Conservation (phyloP, 2,797 vertebrate genomes). For the Acipenser transmontanus region DNA sequence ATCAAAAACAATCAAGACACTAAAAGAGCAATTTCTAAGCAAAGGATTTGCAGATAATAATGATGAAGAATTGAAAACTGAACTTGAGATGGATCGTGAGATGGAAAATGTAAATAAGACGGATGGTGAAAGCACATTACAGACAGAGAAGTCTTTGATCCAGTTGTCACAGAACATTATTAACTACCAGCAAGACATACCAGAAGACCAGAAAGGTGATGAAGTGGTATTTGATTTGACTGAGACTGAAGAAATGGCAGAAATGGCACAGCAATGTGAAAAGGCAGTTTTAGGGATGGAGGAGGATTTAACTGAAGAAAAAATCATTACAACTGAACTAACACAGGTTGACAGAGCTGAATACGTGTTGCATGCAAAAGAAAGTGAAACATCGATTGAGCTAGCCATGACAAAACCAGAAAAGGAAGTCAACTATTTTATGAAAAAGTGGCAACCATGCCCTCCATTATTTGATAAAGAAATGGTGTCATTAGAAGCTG, state of each 20-base stretch:
- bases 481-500: slow-evolving; percentile 62
- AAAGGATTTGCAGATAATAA: background rate
- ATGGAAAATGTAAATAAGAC: too few species aligned
- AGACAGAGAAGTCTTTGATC: slow-evolving; percentile 13
- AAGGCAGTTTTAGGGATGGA: slow-evolving; percentile 20
- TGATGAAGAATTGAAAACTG: background rate
- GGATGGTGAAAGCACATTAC: too few species aligned
- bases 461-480: slow-evolving; percentile 70
- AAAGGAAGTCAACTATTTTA: slow-evolving; percentile 7
- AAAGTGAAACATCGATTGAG: slow-evolving; percentile 15
- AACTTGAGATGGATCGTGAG: background rate
- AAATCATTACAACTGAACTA: too few species aligned
- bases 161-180: slow-evolving; percentile 33
- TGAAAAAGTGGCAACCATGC: slow-evolving; percentile 34
- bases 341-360: background rate
- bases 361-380: slow-evolving; percentile 12
- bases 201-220: slow-evolving; percentile 39
- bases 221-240: slow-evolving; percentile 31
- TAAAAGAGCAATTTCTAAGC: slow-evolving; percentile 7
- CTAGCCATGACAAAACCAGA: slow-evolving; percentile 11
- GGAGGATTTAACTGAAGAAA: slow-evolving; percentile 3
- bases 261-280: slow-evolving; percentile 19
- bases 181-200: slow-evolving; percentile 53
- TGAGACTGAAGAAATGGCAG: slow-evolving; percentile 11
- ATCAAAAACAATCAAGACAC: slow-evolving; percentile 7